Conservation (phyloP, 2,113 vertebrate genomes). For the Pitta sordida region DNA sequence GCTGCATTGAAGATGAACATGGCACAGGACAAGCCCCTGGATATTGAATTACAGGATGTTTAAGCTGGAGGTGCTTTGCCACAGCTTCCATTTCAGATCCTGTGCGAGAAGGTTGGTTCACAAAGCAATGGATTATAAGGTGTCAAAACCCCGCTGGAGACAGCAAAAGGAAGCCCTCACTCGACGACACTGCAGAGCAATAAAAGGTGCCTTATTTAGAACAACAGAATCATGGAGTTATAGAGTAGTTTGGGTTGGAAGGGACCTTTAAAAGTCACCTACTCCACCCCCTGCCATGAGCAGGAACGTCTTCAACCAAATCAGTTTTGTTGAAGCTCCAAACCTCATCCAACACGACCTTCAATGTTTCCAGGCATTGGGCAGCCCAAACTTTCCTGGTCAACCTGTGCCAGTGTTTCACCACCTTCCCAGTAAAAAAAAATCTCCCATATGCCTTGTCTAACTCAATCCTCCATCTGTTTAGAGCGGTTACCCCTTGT, state of each 20-base stretch:
- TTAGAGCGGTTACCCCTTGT: background rate
- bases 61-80: background rate
- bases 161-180: background rate
- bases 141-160: background rate
- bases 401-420: background rate
- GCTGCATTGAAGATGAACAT: background rate
- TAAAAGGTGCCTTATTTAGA: background rate
- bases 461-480: fast-evolving
- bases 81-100: background rate
- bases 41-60: background rate
- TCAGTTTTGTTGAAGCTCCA: background rate
- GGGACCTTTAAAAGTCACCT: background rate
- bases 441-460: fast-evolving
- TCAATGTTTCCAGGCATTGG: background rate
- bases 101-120: background rate
- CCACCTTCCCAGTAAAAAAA: background rate
- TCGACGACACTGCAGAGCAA: background rate
- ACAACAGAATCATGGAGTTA: fast-evolving
- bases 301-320: background rate
- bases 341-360: background rate
- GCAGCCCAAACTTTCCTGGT: background rate
- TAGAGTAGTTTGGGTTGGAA: background rate
- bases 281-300: background rate
- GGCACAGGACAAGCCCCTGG: background rate
- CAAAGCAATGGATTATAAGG: fast-evolving